Conservation (phyloP, 1,140 invertebrate genomes). For the Hylyphantes graminicola region DNA sequence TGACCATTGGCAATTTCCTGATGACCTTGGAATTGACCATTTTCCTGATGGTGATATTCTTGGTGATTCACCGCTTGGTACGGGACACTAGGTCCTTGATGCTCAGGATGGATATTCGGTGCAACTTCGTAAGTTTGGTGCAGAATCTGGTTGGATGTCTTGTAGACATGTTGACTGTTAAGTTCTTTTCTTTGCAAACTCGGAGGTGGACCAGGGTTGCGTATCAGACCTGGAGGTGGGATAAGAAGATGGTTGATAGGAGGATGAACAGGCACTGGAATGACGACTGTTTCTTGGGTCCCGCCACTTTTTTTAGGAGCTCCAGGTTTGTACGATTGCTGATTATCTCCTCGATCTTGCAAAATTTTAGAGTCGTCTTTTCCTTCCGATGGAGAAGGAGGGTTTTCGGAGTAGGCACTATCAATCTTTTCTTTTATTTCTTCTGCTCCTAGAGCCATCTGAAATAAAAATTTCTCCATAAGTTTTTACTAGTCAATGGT, state of each 20-base stretch:
- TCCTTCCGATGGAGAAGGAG: constrained; percentile 1
- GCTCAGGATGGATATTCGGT: constrained; percentile 3
- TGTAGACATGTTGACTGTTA: constrained; percentile 9
- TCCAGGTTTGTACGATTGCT: constrained; percentile 23
- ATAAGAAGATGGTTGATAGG: constrained; percentile 36
- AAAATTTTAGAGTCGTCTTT: constrained; percentile 41
- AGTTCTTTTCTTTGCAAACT: constrained; percentile 26
- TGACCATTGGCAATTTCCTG: constrained; percentile 16
- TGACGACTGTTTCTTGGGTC: constrained; percentile 33
- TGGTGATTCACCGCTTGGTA: constrained; percentile 16
- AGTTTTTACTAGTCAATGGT: not conserved
- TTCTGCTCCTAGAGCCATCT: constrained; percentile 47
- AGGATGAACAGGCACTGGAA: constrained; percentile 28
- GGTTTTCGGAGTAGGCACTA: not conserved
- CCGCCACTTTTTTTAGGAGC: constrained; percentile 43
- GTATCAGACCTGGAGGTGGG: constrained; percentile 41
- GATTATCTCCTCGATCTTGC: constrained; percentile 44
- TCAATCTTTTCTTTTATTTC: constrained; percentile 49
- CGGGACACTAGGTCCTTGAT: not conserved
- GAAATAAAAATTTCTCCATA: constrained; percentile 2
- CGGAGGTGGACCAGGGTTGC: constrained; percentile 23
- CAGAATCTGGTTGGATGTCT: constrained; percentile 54
- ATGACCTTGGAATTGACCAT: constrained; percentile 29
- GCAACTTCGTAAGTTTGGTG: constrained; percentile 47
- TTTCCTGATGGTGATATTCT: constrained; percentile 15